A percentile compares a stretch with the other conserved stretches of the same genome.
Evolutionary conservation across 2,888 invertebrate genomes (phyloP).

Genomic region (Euspilapteryx auroguttella): DNA sequence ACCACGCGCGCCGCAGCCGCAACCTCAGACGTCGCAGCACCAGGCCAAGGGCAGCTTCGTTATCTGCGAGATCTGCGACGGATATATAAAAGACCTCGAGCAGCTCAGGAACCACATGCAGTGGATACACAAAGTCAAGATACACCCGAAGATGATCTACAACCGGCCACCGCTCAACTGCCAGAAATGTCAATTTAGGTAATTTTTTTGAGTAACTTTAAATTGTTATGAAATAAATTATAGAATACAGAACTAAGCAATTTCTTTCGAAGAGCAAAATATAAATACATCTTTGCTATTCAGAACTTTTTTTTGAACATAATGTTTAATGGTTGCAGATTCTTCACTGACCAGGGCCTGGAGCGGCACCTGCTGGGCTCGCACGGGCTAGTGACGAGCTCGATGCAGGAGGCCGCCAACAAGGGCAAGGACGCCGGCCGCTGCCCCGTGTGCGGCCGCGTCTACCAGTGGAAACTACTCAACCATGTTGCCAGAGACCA

Average conservation of each 20-base stretch:
- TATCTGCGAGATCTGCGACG: conserved; percentile 96
- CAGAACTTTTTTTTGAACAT: too few relatives aligned
- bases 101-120: conserved; percentile 95
- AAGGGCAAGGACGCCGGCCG: conserved; percentile 92
- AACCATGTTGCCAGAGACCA: conserved; percentile 93
- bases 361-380: conserved; percentile 93
- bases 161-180: conserved; percentile 93
- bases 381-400: conserved; percentile 92
- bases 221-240: too few relatives aligned
- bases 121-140: conserved; percentile 96
- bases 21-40: conserved; percentile 29
- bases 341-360: conserved; percentile 96
- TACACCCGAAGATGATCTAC: conserved; percentile 95
- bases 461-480: conserved; percentile 91
- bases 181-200: conserved; percentile 88
- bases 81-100: conserved; percentile 93
- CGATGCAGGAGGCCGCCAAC: conserved; percentile 95
- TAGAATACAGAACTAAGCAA: too few relatives aligned
- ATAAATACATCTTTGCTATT: neutral
- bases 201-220: conserved; percentile 7
- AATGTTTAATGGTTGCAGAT: conserved; percentile 67
- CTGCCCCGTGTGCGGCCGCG: conserved; percentile 94
- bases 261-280: too few relatives aligned
- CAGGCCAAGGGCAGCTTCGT: conserved; percentile 78
- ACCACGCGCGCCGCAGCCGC: conserved; percentile 54